Conservation (phyloP, 2,113 vertebrate genomes). For the Leucosticte australis region DNA sequence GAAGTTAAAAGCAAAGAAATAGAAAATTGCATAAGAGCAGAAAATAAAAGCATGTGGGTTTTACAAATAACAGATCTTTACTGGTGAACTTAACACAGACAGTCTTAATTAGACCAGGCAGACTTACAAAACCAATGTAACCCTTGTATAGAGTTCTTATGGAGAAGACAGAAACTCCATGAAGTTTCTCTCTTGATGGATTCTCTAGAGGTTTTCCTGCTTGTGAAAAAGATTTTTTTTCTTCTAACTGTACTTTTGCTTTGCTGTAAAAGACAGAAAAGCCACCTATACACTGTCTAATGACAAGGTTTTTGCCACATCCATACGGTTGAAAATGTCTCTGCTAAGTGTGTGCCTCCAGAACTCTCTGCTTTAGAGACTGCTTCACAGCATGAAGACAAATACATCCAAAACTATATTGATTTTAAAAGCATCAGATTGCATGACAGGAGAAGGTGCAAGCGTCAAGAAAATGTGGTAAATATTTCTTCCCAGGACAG, state of each 20-base stretch:
- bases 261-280: background rate
- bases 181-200: background rate
- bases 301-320: background rate
- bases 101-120: background rate
- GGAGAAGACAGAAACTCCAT: background rate
- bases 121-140: background rate
- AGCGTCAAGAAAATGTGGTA: background rate
- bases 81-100: background rate
- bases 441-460: background rate
- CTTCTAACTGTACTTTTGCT: background rate
- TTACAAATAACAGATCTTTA: constrained; percentile 1
- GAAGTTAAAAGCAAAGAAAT: background rate
- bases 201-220: background rate
- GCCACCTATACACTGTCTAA: background rate
- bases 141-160: background rate
- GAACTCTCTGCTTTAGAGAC: background rate
- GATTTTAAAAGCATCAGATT: background rate
- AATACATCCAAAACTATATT: background rate
- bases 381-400: background rate
- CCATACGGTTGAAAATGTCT: background rate
- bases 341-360: background rate
- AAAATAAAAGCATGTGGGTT: constrained; percentile 3
- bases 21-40: background rate
- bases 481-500: background rate
- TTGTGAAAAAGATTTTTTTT: background rate